Evolutionary conservation across 2,888 invertebrate species (phyloP), one percentile per base, ranked within the genome.

Genomic region (Yponomeuta plumbellus): DNA sequence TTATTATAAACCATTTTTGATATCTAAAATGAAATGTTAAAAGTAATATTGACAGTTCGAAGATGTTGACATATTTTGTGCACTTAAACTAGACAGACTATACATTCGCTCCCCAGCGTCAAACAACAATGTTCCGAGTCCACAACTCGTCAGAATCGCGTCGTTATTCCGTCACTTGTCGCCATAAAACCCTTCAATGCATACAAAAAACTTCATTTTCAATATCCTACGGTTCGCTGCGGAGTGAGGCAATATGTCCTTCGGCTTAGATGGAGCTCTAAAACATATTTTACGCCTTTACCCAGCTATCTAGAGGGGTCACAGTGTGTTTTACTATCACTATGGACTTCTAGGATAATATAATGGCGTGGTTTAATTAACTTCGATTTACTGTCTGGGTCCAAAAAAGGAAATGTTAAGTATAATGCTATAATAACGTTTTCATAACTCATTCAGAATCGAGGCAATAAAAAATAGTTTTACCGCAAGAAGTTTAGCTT

Each of bases 121-220:
- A 52, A 52, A 52, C 44, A 52, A 52, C 44, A 52, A 52, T 52
- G 44, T 52, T 17, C 44, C 44, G 17, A 61, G 61, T 61, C 62
- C 34, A 66, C 69, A 68, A 71, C 67, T 70, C 71, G 68, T 65
- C 71, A 69, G 67, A 70, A 66, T 68, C 66, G 70, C 69, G 44
- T 73, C 70, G 71, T 67, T 67, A 67, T 67, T 65, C 65, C 76
- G 71, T 73, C 72, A 71, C 71, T 71, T 75, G 69, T 72, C 72
- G 72, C 67, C 74, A 73, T 82, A 80, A 81, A 81, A 61, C 56
- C 44, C 59, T 65, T 64, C 79, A 80, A 81, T 80, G 81, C 79
- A 83, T 84, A 83, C 81, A 80, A 81, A 83, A 82, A 83, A 78
- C 81, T 81, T 84, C 79, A 83, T 83, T 85, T 83, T 83, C 82